Percentiles rank a stretch among this genome's conserved stretches.
Conservation (phyloP, 2,113 vertebrate species). For the Polypterus bichir region DNA sequence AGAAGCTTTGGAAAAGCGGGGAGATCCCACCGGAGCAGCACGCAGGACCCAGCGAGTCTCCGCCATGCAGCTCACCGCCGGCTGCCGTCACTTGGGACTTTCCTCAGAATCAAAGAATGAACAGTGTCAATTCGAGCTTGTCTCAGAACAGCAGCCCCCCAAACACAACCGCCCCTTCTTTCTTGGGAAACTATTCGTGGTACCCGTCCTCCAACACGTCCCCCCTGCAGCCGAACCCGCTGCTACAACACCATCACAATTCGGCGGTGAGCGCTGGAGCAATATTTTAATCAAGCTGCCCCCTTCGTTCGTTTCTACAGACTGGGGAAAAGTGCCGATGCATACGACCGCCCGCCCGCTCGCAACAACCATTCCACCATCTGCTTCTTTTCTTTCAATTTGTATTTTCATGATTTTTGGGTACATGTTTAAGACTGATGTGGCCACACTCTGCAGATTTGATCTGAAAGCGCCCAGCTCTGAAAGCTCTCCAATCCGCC, state of each 20-base stretch:
- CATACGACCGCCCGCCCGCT: too few relatives aligned
- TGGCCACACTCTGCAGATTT: too few relatives aligned
- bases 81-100: slow-evolving; percentile 73
- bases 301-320: too few relatives aligned
- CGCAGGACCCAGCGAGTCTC: slow-evolving; percentile 64
- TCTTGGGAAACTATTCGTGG: slow-evolving; percentile 85
- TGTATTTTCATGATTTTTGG: too few relatives aligned
- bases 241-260: slow-evolving; percentile 68
- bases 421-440: too few relatives aligned
- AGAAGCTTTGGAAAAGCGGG: slow-evolving; percentile 95
- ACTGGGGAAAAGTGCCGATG: too few relatives aligned
- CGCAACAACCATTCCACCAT: too few relatives aligned
- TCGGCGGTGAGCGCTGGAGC: slow-evolving; percentile 68
- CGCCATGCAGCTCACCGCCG: slow-evolving; percentile 67
- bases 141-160: slow-evolving; percentile 57
- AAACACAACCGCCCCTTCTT: slow-evolving; percentile 53
- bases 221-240: slow-evolving; percentile 54
- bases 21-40: slow-evolving; percentile 78
- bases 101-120: slow-evolving; percentile 64
- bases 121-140: slow-evolving; percentile 48
- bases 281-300: slow-evolving; percentile 60
- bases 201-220: slow-evolving; percentile 67
- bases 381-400: too few relatives aligned
- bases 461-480: too few relatives aligned
- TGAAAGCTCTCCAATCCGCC: too few relatives aligned